Percentiles rank a stretch among this genome's conserved stretches.
Evolutionary conservation across 2,888 invertebrate species (phyloP).

Genomic region (Ceriagrion tenellum): DNA sequence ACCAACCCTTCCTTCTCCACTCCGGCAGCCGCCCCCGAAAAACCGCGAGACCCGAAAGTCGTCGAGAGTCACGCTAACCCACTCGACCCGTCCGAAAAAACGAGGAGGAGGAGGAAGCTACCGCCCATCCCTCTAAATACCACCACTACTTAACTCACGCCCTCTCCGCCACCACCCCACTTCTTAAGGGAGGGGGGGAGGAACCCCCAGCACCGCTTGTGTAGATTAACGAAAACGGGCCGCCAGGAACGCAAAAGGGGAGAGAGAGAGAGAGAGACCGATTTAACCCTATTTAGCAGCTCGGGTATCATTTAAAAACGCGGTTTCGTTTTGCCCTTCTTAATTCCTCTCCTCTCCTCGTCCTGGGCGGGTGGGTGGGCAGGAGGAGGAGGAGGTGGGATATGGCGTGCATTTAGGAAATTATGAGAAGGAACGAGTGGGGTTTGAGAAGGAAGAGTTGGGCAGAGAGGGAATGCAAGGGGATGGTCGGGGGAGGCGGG

Average conservation of each 20-base stretch:
- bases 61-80: slow-evolving; percentile 58
- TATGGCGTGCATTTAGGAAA: slow-evolving; percentile 61
- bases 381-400: not conserved
- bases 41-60: slow-evolving; percentile 54
- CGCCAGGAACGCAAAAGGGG: not conserved
- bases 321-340: slow-evolving; percentile 5
- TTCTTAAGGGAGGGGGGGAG: not conserved
- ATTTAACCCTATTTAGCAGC: slow-evolving; percentile 61
- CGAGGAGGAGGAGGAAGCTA: not conserved
- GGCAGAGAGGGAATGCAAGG: too few relatives aligned
- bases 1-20: not conserved
- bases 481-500: too few relatives aligned
- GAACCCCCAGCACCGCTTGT: slow-evolving; percentile 6
- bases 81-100: slow-evolving; percentile 50
- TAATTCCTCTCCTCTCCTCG: slow-evolving; percentile 1
- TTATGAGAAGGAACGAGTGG: not conserved
- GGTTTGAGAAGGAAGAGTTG: not conserved
- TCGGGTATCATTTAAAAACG: slow-evolving; percentile 49
- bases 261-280: not conserved
- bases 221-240: slow-evolving; percentile 47
- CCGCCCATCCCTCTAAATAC: not conserved
- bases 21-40: not conserved
- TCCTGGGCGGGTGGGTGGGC: not conserved
- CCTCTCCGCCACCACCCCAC: not conserved
- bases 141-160: not conserved